A percentile compares a stretch with the other conserved stretches of the same genome.
Evolutionary conservation across 2,888 invertebrate species (phyloP).

Genomic region (Zonitis immaculata): DNA sequence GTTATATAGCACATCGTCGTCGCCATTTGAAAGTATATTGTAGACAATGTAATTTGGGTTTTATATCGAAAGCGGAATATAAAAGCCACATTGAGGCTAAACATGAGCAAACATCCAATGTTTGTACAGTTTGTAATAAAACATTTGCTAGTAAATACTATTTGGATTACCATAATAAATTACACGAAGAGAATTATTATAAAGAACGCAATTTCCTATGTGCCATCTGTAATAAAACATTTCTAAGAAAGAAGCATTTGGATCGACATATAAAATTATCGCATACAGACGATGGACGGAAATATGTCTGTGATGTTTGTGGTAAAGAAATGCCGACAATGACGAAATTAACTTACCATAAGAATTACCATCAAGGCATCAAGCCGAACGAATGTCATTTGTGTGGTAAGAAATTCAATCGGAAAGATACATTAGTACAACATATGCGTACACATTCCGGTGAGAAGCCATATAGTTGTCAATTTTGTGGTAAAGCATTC

Average conservation of each 20-base stretch:
- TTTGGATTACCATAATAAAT: slow-evolving; percentile 3
- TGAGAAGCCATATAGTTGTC: slow-evolving; percentile 35
- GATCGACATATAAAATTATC: slow-evolving; percentile 19
- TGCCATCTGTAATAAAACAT: slow-evolving; percentile 19
- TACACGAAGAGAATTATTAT: slow-evolving; percentile 1
- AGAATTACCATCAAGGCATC: slow-evolving; percentile 38
- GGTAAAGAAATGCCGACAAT: slow-evolving; percentile 40
- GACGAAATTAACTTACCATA: slow-evolving; percentile 37
- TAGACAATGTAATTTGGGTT: not conserved
- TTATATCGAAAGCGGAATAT: not conserved
- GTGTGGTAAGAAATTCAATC: slow-evolving; percentile 36
- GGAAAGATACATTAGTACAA: slow-evolving; percentile 35
- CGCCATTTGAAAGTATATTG: not conserved
- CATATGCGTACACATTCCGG: slow-evolving; percentile 38
- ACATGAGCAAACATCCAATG: slow-evolving; percentile 22
- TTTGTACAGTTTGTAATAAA: slow-evolving; percentile 17
- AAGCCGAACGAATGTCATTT: slow-evolving; percentile 49
- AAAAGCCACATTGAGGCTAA: not conserved
- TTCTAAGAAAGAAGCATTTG: slow-evolving; percentile 19
- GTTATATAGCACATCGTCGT: not conserved
- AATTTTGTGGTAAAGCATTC: slow-evolving; percentile 51
- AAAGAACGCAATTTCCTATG: slow-evolving; percentile 12
- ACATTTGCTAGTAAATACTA: not conserved
- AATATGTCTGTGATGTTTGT: slow-evolving; percentile 39
- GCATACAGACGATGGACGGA: slow-evolving; percentile 18